These are phyloP conservation scores for Lemur catta DNA, from an alignment of 2,797 vertebrate species.

Conservation along the genomic window DNA sequence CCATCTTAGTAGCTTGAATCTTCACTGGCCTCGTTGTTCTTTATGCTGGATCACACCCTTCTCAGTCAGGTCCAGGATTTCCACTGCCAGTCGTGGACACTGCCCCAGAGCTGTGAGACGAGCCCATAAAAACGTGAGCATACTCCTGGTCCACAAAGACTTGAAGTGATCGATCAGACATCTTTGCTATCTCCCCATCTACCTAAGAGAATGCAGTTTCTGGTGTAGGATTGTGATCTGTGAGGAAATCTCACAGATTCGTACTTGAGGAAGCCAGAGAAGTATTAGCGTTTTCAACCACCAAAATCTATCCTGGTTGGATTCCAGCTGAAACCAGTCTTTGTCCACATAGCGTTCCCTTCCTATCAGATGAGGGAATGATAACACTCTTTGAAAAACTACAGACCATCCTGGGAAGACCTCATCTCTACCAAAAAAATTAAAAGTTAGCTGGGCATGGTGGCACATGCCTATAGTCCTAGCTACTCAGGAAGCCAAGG, in stretches of 20 bases:
- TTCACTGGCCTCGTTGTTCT: constrained; percentile 69
- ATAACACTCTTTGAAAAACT: constrained; percentile 86
- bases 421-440: too few relatives aligned
- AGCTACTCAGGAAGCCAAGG: too few relatives aligned
- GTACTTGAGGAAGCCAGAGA: constrained; percentile 88
- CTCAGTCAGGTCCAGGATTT: constrained; percentile 86
- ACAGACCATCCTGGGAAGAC: too few relatives aligned
- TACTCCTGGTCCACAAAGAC: constrained; percentile 89
- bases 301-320: constrained; percentile 86
- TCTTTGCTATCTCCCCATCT: constrained; percentile 90
- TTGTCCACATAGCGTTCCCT: constrained; percentile 88
- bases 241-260: constrained; percentile 89
- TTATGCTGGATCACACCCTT: constrained; percentile 87
- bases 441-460: too few relatives aligned
- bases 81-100: constrained; percentile 89
- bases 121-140: constrained; percentile 88
- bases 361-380: constrained; percentile 86
- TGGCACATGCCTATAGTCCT: too few relatives aligned
- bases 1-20: not conserved
- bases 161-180: constrained; percentile 91
- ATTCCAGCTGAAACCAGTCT: constrained; percentile 90
- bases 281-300: constrained; percentile 81
- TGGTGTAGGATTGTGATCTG: constrained; percentile 85
- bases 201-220: constrained; percentile 87
- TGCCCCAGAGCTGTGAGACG: constrained; percentile 88